These are phyloP conservation scores for Salarias fasciatus DNA, from an alignment of 2,797 vertebrate species.

Conservation along the genomic window DNA sequence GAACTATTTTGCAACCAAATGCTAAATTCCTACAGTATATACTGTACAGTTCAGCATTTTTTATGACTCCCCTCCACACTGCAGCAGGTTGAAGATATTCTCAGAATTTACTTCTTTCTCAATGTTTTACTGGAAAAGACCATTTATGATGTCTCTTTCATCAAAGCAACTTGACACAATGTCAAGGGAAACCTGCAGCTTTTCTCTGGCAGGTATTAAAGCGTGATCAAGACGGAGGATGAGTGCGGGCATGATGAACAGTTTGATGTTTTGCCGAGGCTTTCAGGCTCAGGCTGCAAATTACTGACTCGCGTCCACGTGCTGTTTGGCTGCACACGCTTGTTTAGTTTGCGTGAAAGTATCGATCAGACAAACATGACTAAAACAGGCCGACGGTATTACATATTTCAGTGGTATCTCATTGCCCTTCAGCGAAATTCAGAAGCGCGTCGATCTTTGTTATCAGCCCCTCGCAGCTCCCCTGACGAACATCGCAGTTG, in stretches of 20 bases:
- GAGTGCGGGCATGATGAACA: slow-evolving; percentile 67
- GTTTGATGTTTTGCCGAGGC: slow-evolving; percentile 60
- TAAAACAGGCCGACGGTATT: slow-evolving; percentile 7
- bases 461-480: slow-evolving; percentile 22
- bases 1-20: no score
- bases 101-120: no score
- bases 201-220: slow-evolving; percentile 57
- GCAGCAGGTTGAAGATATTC: no score
- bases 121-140: no score
- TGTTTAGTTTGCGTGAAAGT: slow-evolving; percentile 49
- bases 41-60: no score
- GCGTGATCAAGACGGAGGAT: slow-evolving; percentile 65
- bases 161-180: slow-evolving; percentile 39
- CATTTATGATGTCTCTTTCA: slow-evolving; percentile 10
- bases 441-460: slow-evolving; percentile 6
- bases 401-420: slow-evolving; percentile 19
- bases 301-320: slow-evolving; percentile 60
- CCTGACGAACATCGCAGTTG: slow-evolving; percentile 17
- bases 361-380: slow-evolving; percentile 12
- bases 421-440: slow-evolving; percentile 14
- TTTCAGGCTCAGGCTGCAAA: slow-evolving; percentile 56
- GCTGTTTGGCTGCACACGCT: slow-evolving; percentile 37
- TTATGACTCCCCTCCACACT: no score
- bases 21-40: no score
- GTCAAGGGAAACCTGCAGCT: slow-evolving; percentile 43